Evolutionary conservation across 1,140 invertebrate species (phyloP), one percentile per base, ranked within the genome.

Genomic region (Periplaneta americana): DNA sequence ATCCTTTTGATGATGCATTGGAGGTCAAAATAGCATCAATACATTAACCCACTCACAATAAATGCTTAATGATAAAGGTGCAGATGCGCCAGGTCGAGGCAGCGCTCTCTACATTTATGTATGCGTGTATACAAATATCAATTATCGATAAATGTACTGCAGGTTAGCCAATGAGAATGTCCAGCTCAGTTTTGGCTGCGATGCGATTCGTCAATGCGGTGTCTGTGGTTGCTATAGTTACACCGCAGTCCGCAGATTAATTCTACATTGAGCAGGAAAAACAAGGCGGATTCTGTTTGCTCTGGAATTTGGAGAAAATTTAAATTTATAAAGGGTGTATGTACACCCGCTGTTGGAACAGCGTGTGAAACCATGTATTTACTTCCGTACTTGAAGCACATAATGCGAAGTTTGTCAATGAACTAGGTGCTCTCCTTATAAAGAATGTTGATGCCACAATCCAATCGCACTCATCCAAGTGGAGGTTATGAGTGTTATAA

Each of bases 11-110:
- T 77, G 75, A 77, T 33, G 75, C 75, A 33, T 34, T 36, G 32
- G 33, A 77, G 33, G 33, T 77, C 75, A 77, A 77, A 77, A 36
- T 77, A 36, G 75, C 35, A 77, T 77, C 75, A 77, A 77, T 77
- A 77, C 75, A 77, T 77, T 77, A 77, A 77, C 75, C 75, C 33
- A 34, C 35, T 34, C 33, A 34, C 75, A 77, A 77, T 77, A 77
- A 77, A 77, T 77, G 75, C 75, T 77, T 77, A 77, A 77, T 77
- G 33, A 66, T 66, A 66, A 66, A 66, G 48, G 48, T 66, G 48
- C 48, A 66, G 48, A 66, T 66, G 48, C 22, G 48, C 48, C 48
- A 66, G 48, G 22, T 66, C 48, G 48, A 66, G 28, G 48, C 48
- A n/a, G 48, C 48, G 48, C 48, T 66, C 48, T 66, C 48, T 66